These are phyloP conservation scores for Sitophilus oryzae DNA, from an alignment of 1,140 invertebrate genomes.

Conservation along the genomic window DNA sequence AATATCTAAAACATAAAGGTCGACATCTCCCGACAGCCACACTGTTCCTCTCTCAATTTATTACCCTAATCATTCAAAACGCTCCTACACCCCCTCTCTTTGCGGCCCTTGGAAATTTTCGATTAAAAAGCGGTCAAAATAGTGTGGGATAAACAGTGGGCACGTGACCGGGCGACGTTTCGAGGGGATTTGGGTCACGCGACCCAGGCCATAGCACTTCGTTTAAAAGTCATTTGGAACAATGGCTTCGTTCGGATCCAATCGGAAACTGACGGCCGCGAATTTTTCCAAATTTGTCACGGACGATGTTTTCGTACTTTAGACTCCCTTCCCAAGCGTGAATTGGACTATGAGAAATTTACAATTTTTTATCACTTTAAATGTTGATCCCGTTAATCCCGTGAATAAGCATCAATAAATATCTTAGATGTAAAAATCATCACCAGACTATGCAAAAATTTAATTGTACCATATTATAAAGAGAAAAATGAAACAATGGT, in stretches of 20 bases:
- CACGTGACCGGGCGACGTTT: slow-evolving; percentile 18
- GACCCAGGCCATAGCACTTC: slow-evolving; percentile 23
- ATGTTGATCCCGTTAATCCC: too few species aligned
- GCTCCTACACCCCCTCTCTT: neutral
- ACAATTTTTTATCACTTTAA: too few species aligned
- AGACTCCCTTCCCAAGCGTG: too few species aligned
- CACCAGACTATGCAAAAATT: too few species aligned
- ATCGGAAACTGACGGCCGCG: slow-evolving; percentile 12
- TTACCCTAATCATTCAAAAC: neutral
- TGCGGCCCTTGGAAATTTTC: neutral
- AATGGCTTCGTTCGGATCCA: slow-evolving; percentile 1
- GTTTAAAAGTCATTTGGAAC: slow-evolving; percentile 26
- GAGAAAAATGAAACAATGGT: too few species aligned
- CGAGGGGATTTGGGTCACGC: slow-evolving; percentile 6
- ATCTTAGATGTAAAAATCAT: too few species aligned
- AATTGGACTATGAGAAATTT: too few species aligned
- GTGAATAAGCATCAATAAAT: too few species aligned
- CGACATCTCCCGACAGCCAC: too few species aligned
- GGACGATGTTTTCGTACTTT: too few species aligned
- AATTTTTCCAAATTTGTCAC: slow-evolving; percentile 12
- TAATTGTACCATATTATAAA: too few species aligned
- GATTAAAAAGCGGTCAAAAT: slow-evolving; percentile 25
- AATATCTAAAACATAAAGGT: too few species aligned
- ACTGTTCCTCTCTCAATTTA: neutral
- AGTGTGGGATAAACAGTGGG: slow-evolving; percentile 20